Evolutionary conservation across 2,113 vertebrate genomes (phyloP).

Genomic region (Gila orcuttii): DNA sequence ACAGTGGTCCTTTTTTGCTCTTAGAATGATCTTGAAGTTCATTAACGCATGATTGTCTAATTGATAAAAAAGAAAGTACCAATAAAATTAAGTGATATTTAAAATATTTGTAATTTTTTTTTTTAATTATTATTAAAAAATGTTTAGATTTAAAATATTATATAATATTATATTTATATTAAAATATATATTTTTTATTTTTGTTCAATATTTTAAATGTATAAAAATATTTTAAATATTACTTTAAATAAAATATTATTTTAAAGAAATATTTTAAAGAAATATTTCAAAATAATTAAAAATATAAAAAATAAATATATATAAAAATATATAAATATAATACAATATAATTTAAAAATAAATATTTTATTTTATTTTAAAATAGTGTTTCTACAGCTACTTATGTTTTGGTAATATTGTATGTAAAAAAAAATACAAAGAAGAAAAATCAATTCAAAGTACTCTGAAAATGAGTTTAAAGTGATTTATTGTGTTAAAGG

Average conservation of each 20-base stretch:
- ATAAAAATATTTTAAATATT: background rate
- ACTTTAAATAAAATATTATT: background rate
- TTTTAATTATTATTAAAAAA: background rate
- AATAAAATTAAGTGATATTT: background rate
- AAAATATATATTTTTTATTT: background rate
- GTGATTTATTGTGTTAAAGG: background rate
- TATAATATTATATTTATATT: background rate
- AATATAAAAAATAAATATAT: background rate
- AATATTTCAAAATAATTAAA: background rate
- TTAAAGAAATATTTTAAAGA: background rate
- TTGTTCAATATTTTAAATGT: background rate
- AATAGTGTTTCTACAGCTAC: background rate
- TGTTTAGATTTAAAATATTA: background rate
- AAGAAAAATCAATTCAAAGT: background rate
- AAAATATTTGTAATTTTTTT: background rate
- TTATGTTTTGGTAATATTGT: background rate
- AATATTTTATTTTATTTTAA: background rate
- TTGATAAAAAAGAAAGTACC: no score
- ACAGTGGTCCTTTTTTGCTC: no score
- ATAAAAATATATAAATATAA: background rate
- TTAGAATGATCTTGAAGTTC: background rate
- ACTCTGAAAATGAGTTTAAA: background rate
- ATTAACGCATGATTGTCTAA: background rate
- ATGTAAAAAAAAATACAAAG: background rate
- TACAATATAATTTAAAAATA: background rate